These are phyloP conservation scores for Diabrotica virgifera DNA, from an alignment of 1,140 invertebrate species.

Conservation along the genomic window DNA sequence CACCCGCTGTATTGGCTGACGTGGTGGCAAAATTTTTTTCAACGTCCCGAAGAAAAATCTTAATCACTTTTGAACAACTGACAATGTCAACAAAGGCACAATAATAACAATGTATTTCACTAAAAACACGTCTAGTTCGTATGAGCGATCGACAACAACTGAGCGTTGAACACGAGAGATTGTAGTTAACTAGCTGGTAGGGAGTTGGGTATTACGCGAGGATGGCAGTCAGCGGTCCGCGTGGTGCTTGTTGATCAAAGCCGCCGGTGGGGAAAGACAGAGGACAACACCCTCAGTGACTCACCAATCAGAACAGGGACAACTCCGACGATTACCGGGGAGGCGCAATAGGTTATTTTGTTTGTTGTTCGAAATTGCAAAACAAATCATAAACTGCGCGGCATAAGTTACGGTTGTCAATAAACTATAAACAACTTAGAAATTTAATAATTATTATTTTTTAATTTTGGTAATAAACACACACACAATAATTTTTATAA, in stretches of 20 bases:
- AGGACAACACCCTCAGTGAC: slow-evolving; percentile 50
- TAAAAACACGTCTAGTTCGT: slow-evolving; percentile 12
- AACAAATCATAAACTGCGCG: too few relatives aligned
- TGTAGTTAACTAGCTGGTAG: slow-evolving; percentile 17
- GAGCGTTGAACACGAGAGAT: slow-evolving; percentile 11
- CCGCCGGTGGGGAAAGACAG: slow-evolving; percentile 34
- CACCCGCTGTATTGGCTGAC: slow-evolving; percentile 29
- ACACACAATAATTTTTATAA: too few relatives aligned
- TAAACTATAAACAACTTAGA: too few relatives aligned
- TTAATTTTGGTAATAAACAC: too few relatives aligned
- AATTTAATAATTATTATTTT: too few relatives aligned
- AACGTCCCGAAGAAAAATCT: slow-evolving; percentile 1
- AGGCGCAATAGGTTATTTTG: slow-evolving; percentile 1
- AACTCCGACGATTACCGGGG: slow-evolving; percentile 30
- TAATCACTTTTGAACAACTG: slow-evolving; percentile 8
- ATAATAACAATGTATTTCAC: slow-evolving; percentile 13
- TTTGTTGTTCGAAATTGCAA: neutral
- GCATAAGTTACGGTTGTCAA: too few relatives aligned
- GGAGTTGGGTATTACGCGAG: slow-evolving; percentile 16
- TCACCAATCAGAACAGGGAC: slow-evolving; percentile 48
- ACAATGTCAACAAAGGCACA: slow-evolving; percentile 5
- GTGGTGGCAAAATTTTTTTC: slow-evolving; percentile 10
- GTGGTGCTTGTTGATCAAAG: slow-evolving; percentile 21
- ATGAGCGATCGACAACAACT: slow-evolving; percentile 12
- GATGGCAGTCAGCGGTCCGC: slow-evolving; percentile 1